Percentiles rank a stretch among this genome's conserved stretches.
These are phyloP conservation scores for Bos indicus DNA, from an alignment of 2,113 vertebrate species.

Conservation along the genomic window DNA sequence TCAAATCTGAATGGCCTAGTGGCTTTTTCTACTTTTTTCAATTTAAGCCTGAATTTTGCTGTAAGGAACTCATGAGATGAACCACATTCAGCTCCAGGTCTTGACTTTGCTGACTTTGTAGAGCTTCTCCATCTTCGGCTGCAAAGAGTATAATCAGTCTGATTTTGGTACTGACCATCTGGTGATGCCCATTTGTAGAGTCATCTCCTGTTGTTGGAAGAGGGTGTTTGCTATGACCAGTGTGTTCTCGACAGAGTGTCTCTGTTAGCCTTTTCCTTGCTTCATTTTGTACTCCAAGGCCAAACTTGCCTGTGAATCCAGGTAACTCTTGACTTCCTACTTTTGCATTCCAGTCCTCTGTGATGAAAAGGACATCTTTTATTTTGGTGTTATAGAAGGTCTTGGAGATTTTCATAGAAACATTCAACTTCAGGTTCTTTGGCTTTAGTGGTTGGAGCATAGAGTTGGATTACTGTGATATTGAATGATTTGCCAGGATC, in stretches of 20 bases:
- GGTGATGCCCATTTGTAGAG: background rate
- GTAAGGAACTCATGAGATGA: background rate
- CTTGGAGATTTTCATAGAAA: background rate
- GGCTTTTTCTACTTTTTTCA: background rate
- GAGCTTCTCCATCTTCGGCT: background rate
- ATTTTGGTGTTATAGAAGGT: background rate
- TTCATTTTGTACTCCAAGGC: background rate
- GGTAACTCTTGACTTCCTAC: background rate
- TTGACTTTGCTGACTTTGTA: background rate
- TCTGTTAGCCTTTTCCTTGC: background rate
- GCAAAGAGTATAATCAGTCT: background rate
- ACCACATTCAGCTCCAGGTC: background rate
- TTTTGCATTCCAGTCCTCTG: background rate
- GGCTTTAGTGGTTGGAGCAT: background rate
- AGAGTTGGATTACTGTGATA: background rate
- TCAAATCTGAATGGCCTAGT: background rate
- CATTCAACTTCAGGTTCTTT: background rate
- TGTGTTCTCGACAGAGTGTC: background rate
- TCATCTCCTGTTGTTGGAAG: background rate
- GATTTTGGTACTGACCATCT: background rate
- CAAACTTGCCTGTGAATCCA: background rate
- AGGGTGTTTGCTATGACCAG: background rate
- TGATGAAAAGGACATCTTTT: background rate
- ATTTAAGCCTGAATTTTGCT: background rate
- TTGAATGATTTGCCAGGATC: background rate